Evolutionary conservation across 2,888 invertebrate species (phyloP).

Genomic region (Ochropacha duplaris): DNA sequence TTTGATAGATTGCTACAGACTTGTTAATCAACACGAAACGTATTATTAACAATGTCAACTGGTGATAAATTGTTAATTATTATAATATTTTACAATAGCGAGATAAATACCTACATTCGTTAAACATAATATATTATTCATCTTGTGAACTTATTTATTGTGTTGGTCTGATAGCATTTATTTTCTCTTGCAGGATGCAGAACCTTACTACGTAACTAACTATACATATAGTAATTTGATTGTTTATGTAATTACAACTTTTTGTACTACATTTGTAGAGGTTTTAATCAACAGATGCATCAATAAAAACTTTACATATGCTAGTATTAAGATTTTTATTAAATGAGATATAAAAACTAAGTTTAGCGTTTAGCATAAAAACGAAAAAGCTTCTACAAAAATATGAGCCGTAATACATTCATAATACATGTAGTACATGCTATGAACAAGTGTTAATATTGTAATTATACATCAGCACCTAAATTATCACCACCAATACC

Average conservation of each 20-base stretch:
- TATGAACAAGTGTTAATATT: background rate
- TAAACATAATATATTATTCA: background rate
- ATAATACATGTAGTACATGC: background rate
- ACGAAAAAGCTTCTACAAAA: background rate
- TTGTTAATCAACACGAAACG: slow-evolving; percentile 3
- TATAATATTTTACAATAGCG: background rate
- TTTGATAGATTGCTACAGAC: slow-evolving; percentile 5
- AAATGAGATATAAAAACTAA: too few species aligned
- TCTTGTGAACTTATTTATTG: background rate
- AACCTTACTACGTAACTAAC: too few species aligned
- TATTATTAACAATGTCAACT: slow-evolving; percentile 1
- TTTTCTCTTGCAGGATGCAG: too few species aligned
- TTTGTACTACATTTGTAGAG: too few species aligned
- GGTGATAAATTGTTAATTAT: slow-evolving; percentile 3
- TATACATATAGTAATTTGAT: too few species aligned
- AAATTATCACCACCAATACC: background rate
- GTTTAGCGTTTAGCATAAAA: too few species aligned
- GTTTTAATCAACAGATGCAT: too few species aligned
- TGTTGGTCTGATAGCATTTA: background rate
- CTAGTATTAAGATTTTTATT: too few species aligned
- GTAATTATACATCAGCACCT: background rate
- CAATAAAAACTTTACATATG: too few species aligned
- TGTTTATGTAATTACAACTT: too few species aligned
- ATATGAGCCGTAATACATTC: too few species aligned
- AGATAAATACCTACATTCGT: background rate